Evolutionary conservation across 2,888 invertebrate species (phyloP).

Genomic region (Mayetiola destructor): DNA sequence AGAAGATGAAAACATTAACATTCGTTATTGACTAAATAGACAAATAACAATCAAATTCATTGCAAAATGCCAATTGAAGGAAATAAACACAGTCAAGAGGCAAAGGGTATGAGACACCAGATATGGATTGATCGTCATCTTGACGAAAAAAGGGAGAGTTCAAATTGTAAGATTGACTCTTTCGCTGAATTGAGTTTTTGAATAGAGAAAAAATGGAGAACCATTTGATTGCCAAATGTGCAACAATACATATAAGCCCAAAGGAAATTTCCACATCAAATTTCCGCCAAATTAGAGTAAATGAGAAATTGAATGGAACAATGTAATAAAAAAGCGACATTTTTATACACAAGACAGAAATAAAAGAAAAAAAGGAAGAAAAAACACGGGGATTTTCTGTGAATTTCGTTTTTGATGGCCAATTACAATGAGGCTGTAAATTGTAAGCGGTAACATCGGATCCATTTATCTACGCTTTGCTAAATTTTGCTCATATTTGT

Average conservation of each 20-base stretch:
- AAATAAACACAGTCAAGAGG: no score
- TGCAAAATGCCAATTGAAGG: no score
- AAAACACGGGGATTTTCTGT: not conserved
- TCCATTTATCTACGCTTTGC: not conserved
- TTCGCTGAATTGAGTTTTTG: not conserved
- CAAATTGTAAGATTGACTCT: not conserved
- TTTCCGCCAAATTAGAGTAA: no score
- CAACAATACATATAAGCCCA: not conserved
- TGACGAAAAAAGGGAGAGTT: not conserved
- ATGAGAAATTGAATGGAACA: not conserved
- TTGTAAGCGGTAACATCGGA: not conserved
- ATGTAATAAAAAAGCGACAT: not conserved
- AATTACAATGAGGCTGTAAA: not conserved
- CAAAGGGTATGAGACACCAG: not conserved
- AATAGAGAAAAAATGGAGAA: not conserved
- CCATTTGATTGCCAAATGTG: slow-evolving; percentile 3
- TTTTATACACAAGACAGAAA: not conserved
- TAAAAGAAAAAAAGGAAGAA: not conserved
- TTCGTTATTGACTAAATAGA: not conserved
- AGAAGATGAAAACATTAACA: not conserved
- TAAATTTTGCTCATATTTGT: slow-evolving; percentile 1
- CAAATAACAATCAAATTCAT: not conserved
- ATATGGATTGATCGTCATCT: slow-evolving; percentile 2
- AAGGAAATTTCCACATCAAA: not conserved
- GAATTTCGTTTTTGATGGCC: not conserved